Conservation (phyloP, 2,113 vertebrate genomes). For the Cheirogaleus medius region DNA sequence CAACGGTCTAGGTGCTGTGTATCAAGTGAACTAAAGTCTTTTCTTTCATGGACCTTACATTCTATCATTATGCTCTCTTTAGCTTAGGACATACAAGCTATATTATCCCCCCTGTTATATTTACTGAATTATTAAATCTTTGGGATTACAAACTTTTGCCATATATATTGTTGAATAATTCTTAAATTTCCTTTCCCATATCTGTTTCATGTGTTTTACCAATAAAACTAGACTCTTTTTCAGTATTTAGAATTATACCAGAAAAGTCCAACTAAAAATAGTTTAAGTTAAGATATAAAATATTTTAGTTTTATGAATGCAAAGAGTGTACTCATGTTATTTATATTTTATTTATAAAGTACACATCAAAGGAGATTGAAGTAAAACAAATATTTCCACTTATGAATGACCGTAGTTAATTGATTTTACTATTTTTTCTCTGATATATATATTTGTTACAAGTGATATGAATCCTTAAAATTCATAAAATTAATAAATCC, state of each 20-base stretch:
- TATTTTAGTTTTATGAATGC: conserved; percentile 3
- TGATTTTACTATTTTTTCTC: neutral
- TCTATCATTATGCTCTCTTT: conserved; percentile 1
- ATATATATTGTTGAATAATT: neutral
- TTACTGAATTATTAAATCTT: conserved; percentile 34
- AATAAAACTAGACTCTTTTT: neutral
- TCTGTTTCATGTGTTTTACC: neutral
- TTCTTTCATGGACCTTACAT: neutral
- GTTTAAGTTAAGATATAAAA: neutral
- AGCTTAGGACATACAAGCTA: neutral
- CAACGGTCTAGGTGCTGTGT: neutral
- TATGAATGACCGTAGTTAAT: neutral
- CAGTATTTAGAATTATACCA: neutral
- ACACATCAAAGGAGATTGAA: neutral
- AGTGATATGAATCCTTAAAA: neutral
- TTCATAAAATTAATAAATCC: neutral
- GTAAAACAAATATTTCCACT: conserved; percentile 35
- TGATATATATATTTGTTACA: conserved; percentile 3
- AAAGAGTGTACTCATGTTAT: neutral
- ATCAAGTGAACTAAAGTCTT: neutral
- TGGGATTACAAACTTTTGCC: conserved; percentile 12
- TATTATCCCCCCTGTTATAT: neutral
- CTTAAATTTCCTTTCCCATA: neutral
- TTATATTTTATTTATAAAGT: neutral
- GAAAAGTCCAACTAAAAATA: neutral